phyloP scores from a whole-genome alignment of 2,113 vertebrate species.

The Elaphurus davidianus region DNA sequence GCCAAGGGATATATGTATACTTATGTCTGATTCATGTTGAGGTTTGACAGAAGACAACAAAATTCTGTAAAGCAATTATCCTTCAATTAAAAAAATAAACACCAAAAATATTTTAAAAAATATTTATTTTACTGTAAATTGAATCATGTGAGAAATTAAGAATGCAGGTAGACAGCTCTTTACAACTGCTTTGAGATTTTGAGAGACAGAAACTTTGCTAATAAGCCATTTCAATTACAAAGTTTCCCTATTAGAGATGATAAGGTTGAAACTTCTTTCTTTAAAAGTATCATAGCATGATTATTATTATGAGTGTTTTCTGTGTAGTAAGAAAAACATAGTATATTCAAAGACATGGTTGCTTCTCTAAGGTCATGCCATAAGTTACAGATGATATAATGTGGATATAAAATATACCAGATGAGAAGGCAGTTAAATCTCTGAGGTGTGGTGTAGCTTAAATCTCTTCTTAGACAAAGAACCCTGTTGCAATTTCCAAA shows the following conservation, averaged over 20 bases:
- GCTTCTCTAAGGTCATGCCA: background rate
- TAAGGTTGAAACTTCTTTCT: background rate
- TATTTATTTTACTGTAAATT: background rate
- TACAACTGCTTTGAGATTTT: background rate
- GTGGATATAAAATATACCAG: background rate
- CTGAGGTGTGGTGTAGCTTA: background rate
- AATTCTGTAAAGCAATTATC: background rate
- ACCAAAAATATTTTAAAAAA: background rate
- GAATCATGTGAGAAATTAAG: background rate
- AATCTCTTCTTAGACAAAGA: background rate
- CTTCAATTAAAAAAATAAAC: background rate
- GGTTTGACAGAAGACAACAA: background rate
- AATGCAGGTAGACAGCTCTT: background rate
- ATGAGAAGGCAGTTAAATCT: background rate
- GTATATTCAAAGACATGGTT: background rate
- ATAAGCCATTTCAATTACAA: background rate
- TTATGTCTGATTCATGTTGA: background rate
- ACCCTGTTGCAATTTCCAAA: background rate
- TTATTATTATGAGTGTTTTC: background rate
- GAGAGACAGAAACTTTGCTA: background rate
- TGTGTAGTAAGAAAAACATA: background rate
- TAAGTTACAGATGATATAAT: constrained; percentile 9
- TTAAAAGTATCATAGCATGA: background rate
- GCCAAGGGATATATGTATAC: background rate
- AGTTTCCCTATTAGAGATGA: background rate